Evolutionary conservation across 2,797 vertebrate genomes (phyloP), one percentile per base, ranked within the genome.

Genomic region (Gymnocypris eckloni): DNA sequence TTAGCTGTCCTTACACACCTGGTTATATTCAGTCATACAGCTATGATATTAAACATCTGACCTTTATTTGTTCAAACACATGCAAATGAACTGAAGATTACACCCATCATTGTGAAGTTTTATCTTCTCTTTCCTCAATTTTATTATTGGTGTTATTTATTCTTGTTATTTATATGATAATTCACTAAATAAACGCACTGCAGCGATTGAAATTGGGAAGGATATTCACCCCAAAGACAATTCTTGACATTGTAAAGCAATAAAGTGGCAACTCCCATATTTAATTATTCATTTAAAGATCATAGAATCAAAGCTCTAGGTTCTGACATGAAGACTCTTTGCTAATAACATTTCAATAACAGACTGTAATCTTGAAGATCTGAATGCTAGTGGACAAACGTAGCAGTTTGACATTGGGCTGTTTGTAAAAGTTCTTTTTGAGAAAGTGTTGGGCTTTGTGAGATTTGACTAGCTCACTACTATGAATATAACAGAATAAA

Each of bases 11-110:
- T 73, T 37, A 72, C 52, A 12, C 22, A 2, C 75, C 52, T 41
- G 50, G 6, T 82, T 71, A 25, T 13, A 20, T 72, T 82, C 18
- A 41, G 39, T 59, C 16, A 45, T 43, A 20, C 22, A 72, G 8
- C 52, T 41, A 59, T 18, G 28, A 15, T 18, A 71, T 71, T 43
- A 59, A 39, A 59, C 77, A 79, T 16, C 50, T 71, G 67, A 72
- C 50, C 37, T 82, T 82, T 59, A 71, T 71, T 72, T 43, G 22
- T 43, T 82, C 37, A 72, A 82, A 72, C 37, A 82, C 48, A 41
- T 70, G 7, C 48, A 52, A 81, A 81, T 52, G 7, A 81, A 71
- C 50, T 52, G 4, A 81, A 70, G 64, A 56, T 82, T 54, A 18
- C 48, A 54, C 22, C 10, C 48, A 56, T 25, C 33, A 39, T 16